Evolutionary conservation across 2,888 invertebrate genomes (phyloP), one percentile per base, ranked within the genome.

Genomic region (Liposcelis brunnea): DNA sequence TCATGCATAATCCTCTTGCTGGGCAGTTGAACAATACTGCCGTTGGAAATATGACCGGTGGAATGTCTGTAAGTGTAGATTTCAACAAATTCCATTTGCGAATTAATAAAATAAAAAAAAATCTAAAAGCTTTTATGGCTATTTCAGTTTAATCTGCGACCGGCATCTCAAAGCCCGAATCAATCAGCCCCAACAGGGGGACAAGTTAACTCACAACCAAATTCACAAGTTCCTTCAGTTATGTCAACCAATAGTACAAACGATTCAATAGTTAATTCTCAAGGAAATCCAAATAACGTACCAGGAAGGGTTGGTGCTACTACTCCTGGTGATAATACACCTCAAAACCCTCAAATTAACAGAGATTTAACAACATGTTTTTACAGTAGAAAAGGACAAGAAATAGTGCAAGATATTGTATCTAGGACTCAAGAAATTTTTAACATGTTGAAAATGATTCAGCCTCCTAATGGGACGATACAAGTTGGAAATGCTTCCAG

Each of bases 351-450:
- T 12, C 49, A 51, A 12, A 50, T 52, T 11, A 49, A 52, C 34
- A 51, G 87, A 60, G 89, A 90, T 62, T 80, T 87, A 46, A 93
- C 91, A 59, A 85, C 86, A 0, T 89, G 84, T 0, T 80, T 80
- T 5, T 64, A 87, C n/a, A 89, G 89, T 69, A 76, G 86, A 52
- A 76, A 86, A 56, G 94, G 94, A 0, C 93, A 93, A 62, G 94
- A 94, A 63, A 87, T 86, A 5, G 90, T 93, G 0, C 91, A 93
- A 61, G 94, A 94, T 58, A 89, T 94, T 54, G 85, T 91, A 0
- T 80, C 82, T 51, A 75, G 90, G 56, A 87, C 89, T 2, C 79
- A 84, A 55, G 94, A 94, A 59, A 79, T 93, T 1, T 93, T 94
- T 57, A 80, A 83, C 55, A 79, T 80, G 1, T 66, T 94, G 4